Base-by-base conservation (phyloP, 1,140 invertebrate species). In the Drosophila ambigua region DNA sequence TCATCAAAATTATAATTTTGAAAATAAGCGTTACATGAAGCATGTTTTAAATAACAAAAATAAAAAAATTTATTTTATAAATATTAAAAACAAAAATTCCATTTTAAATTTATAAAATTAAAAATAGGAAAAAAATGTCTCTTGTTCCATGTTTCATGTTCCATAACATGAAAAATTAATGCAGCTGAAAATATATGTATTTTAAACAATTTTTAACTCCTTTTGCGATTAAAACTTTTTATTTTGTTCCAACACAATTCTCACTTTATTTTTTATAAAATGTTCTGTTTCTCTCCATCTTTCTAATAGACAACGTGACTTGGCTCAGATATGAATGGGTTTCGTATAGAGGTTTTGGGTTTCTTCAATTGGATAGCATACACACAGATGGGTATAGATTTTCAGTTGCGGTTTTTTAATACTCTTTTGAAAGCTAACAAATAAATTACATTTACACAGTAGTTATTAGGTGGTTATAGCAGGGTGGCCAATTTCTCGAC, bases 241-340 rank as follows among this genome's bases (percentile, higher is more conserved):
- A 16, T 45, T 46, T 35, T 54, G 31, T 71, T 69, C 52, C 72
- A 81, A 87, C 78, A 87, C 65, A 69, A 77, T 77, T 81, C 65
- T 82, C 75, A 72, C 59, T 85, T 85, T 85, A 85, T 87, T 87
- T 61, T 4, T 74, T 65, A 74, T 65, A 74, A 74, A 74, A 75
- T 15, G 7, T 57, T 57, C 24, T 45, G 43, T 13, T 13, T 57
- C 39, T 53, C 51, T 44, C 50, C 20, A 20, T 20, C 20, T 20
- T 20, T 75, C 61, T 75, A 61, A 74, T 61, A 50, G 51, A 69
- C 62, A 66, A 66, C 65, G 57, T 58, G 65, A 71, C 67, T 71
- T 71, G 67, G 67, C 66, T 69, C 66, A 39, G 51, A 69, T 68
- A 69, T 68, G 63, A 68, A 65, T 50, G 63, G 31, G 50, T 35